phyloP scores from a whole-genome alignment of 2,113 vertebrate genomes.

The Columba livia region DNA sequence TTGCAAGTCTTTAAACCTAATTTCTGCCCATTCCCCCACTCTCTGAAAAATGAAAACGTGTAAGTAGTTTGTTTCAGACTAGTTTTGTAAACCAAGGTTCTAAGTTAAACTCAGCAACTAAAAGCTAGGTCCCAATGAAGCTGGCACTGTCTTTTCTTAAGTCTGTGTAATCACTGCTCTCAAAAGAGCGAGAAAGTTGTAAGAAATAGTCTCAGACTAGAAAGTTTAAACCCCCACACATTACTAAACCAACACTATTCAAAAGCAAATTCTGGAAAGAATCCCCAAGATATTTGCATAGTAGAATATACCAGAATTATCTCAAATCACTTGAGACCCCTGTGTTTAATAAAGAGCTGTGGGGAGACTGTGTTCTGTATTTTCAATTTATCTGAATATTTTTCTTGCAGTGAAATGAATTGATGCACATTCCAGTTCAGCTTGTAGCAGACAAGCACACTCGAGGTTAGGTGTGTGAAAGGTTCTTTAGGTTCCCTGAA shows the following conservation, averaged over 20 bases:
- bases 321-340: background rate
- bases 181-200: background rate
- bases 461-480: background rate
- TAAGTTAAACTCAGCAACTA: background rate
- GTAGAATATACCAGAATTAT: background rate
- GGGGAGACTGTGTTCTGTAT: background rate
- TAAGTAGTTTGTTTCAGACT: background rate
- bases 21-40: background rate
- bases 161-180: background rate
- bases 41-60: background rate
- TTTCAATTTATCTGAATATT: background rate
- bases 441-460: background rate
- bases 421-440: background rate
- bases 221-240: background rate
- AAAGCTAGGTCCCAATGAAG: background rate
- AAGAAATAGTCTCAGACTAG: background rate
- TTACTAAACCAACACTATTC: background rate
- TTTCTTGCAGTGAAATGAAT: background rate
- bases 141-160: background rate
- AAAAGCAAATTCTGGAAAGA: background rate
- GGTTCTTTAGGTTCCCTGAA: background rate
- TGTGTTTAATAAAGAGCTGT: constrained; percentile 12
- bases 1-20: background rate
- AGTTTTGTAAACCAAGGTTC: background rate
- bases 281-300: background rate